Base-by-base conservation (phyloP, 2,797 vertebrate species). In the Ptychobarbus kaznakovi region DNA sequence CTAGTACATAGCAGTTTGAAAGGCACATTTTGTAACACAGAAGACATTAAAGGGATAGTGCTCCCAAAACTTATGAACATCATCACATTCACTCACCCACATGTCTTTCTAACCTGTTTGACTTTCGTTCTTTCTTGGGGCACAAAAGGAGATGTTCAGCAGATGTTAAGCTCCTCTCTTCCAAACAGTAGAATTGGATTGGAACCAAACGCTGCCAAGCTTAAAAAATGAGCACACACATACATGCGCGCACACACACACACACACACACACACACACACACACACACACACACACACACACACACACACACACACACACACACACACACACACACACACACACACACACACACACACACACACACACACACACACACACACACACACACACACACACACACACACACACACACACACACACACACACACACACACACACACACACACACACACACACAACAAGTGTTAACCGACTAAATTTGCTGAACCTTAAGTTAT, bases 101-200 rank as follows among this genome's bases (percentile, higher is more conserved):
- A 12, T 35, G 46, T 58, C 32, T 58, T 58, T 77, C 20, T 22
- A 58, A 16, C 20, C 51, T 58, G 74, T 40, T 9, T 40, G 74
- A 76, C 51, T 58, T 77, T 38, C 32, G 58, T 77, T 77, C 22
- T 77, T 40, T 13, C 12, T 58, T 40, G 51, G 32, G 22, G 38
- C 11, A 63, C 22, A 61, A 78, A 78, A 58, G 6, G 20, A 76
- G 51, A 77, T 77, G 7, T 40, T 61, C 35, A 77, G 53, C 74
- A 56, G 73, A 76, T 53, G 10, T 42, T 61, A 8, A 61, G 7
- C 53, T 42, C 35, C 53, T 78, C 1, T 78, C 22, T 25, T 58
- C 11, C 51, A 40, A n/a, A 40, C 20, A 75, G 28, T 22, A 12
- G 18, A 22, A 69, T 32, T 58, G 32, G 35, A 77, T 61, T 15